These are phyloP conservation scores for Acrobasis suavella DNA, from an alignment of 2,888 invertebrate species.

Conservation along the genomic window DNA sequence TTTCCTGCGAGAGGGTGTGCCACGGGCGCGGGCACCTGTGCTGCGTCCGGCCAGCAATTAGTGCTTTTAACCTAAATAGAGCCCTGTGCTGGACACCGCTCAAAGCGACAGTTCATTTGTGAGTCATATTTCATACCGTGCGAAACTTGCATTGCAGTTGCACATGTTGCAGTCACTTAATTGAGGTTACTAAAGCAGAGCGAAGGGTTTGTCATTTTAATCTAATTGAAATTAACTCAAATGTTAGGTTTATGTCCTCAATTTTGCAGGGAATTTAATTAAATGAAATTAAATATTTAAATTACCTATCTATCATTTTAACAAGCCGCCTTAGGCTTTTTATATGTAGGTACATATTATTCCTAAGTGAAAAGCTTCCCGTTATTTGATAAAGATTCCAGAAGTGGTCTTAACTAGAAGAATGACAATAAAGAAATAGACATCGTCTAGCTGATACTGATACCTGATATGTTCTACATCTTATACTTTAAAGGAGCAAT, in stretches of 20 bases:
- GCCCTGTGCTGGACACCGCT: constrained; percentile 59
- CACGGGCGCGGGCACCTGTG: constrained; percentile 67
- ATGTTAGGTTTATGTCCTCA: background rate
- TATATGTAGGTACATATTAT: no score
- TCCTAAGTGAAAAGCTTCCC: no score
- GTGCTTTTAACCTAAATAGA: constrained; percentile 67
- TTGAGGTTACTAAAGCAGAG: constrained; percentile 6
- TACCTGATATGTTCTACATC: no score
- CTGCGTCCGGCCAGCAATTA: constrained; percentile 74
- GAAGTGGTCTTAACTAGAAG: no score
- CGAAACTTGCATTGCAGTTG: constrained; percentile 14
- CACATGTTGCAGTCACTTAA: constrained; percentile 17
- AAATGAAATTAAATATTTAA: no score
- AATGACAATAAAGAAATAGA: no score
- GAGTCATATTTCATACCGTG: constrained; percentile 37
- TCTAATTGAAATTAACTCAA: background rate
- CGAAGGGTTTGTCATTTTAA: constrained; percentile 6
- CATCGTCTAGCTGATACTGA: no score
- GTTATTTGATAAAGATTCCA: no score
- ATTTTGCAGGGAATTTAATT: no score
- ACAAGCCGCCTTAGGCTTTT: no score
- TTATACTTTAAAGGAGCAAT: no score
- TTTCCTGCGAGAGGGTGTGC: constrained; percentile 70
- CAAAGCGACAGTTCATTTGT: constrained; percentile 56
- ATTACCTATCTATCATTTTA: no score